Conservation (phyloP, 2,113 vertebrate species). For the Colossoma macropomum region DNA sequence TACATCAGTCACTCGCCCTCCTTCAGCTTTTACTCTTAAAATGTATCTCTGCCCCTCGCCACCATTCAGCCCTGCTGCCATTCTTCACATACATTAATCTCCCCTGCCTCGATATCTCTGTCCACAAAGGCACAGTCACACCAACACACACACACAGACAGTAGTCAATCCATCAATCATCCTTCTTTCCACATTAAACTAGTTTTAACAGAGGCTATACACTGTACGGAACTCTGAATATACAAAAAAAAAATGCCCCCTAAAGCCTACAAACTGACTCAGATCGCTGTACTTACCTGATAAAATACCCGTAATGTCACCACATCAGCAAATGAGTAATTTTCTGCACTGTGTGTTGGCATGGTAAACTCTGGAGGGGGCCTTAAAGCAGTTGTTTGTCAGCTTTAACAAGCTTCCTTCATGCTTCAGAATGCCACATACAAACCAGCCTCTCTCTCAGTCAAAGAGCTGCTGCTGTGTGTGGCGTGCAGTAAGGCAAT, state of each 20-base stretch:
- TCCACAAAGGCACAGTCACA: conserved; percentile 30
- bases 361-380: conserved; percentile 6
- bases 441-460: conserved; percentile 18
- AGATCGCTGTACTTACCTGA: conserved; percentile 1
- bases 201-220: background rate
- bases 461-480: background rate
- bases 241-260: background rate
- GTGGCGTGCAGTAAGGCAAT: conserved; percentile 12
- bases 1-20: conserved; percentile 31
- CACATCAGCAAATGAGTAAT: background rate
- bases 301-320: background rate
- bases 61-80: conserved; percentile 19
- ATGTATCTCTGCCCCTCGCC: conserved; percentile 38
- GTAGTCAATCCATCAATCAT: conserved; percentile 48
- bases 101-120: conserved; percentile 37
- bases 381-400: conserved; percentile 16
- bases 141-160: background rate
- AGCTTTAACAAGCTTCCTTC: conserved; percentile 39
- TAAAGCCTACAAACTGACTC: background rate
- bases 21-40: conserved; percentile 48
- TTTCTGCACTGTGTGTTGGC: conserved; percentile 12
- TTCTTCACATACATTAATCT: conserved; percentile 52
- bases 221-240: background rate
- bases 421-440: conserved; percentile 21
- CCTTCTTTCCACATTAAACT: background rate